Base-by-base conservation (phyloP, 2,113 vertebrate species). In the Progne subis region DNA sequence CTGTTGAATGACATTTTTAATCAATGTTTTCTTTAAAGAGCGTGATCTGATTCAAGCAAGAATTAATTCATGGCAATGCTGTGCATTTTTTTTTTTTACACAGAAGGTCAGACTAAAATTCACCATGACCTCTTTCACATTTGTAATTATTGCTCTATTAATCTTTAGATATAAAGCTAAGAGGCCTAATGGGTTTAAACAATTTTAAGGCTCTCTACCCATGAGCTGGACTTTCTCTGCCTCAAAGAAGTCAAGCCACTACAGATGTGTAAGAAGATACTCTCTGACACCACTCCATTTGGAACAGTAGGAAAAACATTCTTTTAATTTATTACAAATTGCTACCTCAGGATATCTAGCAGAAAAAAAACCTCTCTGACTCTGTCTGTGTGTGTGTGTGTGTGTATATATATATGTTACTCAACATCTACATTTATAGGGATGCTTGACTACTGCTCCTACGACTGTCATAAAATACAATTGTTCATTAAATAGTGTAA, bases 91-190 rank as follows among this genome's bases (percentile, higher is more conserved):
- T 81, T 80, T 78, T 75, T 80, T 64, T 10, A 50, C 21, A 75
- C 1, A 3, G 80, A 83, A 94, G 84, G 84, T 89, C 90, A 91
- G 69, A 57, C 34, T 83, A 34, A 94, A 94, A 80, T 78, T 94
- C 91, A 75, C 77, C 8, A 14, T 67, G 77, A 91, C 84, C 92
- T 92, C 69, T 87, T 83, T 56, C 77, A 71, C 41, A 23, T 94
- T 67, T 39, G n/a, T 81, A 96, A 92, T 96, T 92, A 84, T 55
- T 89, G 29, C 60, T 67, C 81, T 91, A 74, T 88, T 95, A 88
- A 93, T 91, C 56, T 91, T 59, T 47, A 89, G 65, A 83, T 29
- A 81, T 8, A 81, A 81, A 88, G 47, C 80, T 81, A 75, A 86
- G 74, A 75, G 29, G 44, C 21, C 86, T 91, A 94, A 92, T 63